Percentiles rank a stretch among this genome's conserved stretches.
Evolutionary conservation across 2,888 invertebrate genomes (phyloP).

Genomic region (Drosophila falleni): DNA sequence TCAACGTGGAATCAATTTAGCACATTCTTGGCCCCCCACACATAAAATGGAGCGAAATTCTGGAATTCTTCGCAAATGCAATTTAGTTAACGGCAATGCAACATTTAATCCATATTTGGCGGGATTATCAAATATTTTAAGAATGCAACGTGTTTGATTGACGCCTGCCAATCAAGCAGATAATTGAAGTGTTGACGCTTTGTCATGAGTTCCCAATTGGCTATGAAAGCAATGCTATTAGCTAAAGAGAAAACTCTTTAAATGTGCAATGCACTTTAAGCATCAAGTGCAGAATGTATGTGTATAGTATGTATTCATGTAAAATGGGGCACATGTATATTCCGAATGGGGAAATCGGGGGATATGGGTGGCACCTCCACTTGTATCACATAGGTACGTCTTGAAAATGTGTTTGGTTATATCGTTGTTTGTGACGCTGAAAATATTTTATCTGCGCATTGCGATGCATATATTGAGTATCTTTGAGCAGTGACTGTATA

Average conservation of each 20-base stretch:
- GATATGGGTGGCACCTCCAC: no score
- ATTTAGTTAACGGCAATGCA: slow-evolving; percentile 70
- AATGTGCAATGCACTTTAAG: slow-evolving; percentile 3
- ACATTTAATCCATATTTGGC: slow-evolving; percentile 75
- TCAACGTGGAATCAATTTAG: slow-evolving; percentile 36
- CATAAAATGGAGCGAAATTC: slow-evolving; percentile 33
- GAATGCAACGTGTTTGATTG: slow-evolving; percentile 60
- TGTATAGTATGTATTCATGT: no score
- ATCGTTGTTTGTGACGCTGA: no score
- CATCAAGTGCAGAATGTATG: background rate
- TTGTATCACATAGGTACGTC: no score
- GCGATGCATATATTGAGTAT: no score
- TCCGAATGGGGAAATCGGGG: no score
- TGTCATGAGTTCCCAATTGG: slow-evolving; percentile 41
- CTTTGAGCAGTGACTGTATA: no score
- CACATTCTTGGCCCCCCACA: slow-evolving; percentile 37
- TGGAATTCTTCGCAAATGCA: slow-evolving; percentile 43
- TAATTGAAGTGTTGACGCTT: slow-evolving; percentile 65
- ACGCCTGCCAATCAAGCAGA: slow-evolving; percentile 57
- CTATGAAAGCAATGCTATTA: slow-evolving; percentile 48
- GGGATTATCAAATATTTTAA: slow-evolving; percentile 52
- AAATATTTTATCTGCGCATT: no score
- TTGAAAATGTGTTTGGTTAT: no score
- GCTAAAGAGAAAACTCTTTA: slow-evolving; percentile 22
- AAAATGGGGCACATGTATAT: no score